phyloP scores from a whole-genome alignment of 2,888 invertebrate genomes.

The Aradus depressus region DNA sequence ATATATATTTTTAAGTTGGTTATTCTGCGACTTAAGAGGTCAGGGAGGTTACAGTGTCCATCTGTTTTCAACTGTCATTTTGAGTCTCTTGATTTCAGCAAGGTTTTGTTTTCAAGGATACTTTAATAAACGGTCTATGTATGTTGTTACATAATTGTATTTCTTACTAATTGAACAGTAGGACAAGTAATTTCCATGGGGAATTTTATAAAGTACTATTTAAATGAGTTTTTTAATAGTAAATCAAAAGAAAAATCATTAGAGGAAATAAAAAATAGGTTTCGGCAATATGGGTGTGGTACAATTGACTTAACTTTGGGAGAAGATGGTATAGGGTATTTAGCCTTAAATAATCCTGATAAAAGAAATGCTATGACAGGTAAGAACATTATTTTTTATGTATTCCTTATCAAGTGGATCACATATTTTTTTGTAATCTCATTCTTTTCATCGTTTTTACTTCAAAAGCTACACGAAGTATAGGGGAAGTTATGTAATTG shows the following conservation, averaged over 20 bases:
- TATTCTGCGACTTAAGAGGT: too few relatives aligned
- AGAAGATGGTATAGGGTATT: slow-evolving; percentile 8
- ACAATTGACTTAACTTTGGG: slow-evolving; percentile 5
- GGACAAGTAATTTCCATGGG: too few relatives aligned
- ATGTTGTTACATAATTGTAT: too few relatives aligned
- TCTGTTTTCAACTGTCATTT: too few relatives aligned
- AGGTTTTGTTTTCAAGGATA: too few relatives aligned
- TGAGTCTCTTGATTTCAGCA: too few relatives aligned
- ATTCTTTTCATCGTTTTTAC: background rate
- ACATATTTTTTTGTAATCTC: background rate
- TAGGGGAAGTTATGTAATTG: too few relatives aligned
- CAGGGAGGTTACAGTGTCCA: too few relatives aligned
- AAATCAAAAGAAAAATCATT: background rate
- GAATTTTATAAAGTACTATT: slow-evolving; percentile 4
- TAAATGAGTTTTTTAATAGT: background rate
- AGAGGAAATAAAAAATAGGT: slow-evolving; percentile 1
- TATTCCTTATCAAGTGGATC: background rate
- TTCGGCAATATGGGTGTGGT: slow-evolving; percentile 3
- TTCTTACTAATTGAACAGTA: too few relatives aligned
- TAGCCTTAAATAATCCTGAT: slow-evolving; percentile 11
- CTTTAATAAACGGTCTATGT: too few relatives aligned
- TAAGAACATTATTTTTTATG: background rate
- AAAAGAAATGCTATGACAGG: slow-evolving; percentile 16
- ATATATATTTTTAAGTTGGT: too few relatives aligned
- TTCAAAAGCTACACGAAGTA: too few relatives aligned